Evolutionary conservation across 2,797 vertebrate species (phyloP).

Genomic region (Hephaestus fuliginosus): DNA sequence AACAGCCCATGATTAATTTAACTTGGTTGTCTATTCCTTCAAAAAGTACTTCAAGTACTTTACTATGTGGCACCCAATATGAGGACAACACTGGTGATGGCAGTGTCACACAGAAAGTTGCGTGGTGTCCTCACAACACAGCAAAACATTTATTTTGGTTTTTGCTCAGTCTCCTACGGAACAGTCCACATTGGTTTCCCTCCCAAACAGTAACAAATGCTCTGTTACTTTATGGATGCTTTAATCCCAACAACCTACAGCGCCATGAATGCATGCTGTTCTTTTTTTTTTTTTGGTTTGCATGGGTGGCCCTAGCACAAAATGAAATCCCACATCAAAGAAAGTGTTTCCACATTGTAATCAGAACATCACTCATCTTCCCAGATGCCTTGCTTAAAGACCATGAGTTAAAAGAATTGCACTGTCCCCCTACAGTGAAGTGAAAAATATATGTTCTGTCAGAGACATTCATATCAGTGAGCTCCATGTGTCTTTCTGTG

Average conservation of each 20-base stretch:
- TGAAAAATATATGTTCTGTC: conserved; percentile 13
- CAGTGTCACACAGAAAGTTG: neutral
- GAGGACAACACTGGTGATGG: neutral
- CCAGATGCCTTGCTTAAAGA: neutral
- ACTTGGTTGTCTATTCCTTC: neutral
- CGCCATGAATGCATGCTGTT: neutral
- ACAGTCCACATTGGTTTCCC: conserved; percentile 5
- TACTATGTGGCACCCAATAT: no score
- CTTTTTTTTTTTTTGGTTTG: conserved; percentile 18
- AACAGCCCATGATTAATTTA: neutral
- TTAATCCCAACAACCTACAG: conserved; percentile 3
- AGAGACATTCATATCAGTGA: conserved; percentile 37
- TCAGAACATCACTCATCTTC: conserved; percentile 21
- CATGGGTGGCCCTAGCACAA: conserved; percentile 14
- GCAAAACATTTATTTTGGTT: neutral
- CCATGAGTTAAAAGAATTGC: neutral
- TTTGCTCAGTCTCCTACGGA: neutral
- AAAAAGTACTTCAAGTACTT: neutral
- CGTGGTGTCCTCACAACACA: neutral
- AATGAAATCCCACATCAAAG: conserved; percentile 41
- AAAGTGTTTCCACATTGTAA: conserved; percentile 8
- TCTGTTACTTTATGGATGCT: neutral
- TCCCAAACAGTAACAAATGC: neutral
- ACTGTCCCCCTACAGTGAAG: neutral
- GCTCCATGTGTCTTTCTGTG: conserved; percentile 29